These are phyloP conservation scores for Apomyelois bistriatella DNA, from an alignment of 2,888 invertebrate species.

Conservation along the genomic window DNA sequence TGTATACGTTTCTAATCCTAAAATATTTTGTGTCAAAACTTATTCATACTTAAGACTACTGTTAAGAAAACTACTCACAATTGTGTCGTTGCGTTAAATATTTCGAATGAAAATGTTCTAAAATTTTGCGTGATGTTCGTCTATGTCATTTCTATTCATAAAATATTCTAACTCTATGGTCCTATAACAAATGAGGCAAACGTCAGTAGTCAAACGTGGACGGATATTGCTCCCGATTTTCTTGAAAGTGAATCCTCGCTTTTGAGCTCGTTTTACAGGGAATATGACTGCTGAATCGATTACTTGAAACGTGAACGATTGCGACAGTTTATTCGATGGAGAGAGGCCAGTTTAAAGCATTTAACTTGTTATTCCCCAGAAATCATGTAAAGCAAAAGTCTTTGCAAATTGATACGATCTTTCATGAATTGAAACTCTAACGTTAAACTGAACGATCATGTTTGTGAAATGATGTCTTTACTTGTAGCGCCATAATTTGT, in stretches of 20 bases:
- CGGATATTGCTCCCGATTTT: slow-evolving; percentile 8
- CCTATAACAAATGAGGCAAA: slow-evolving; percentile 8
- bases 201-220: background rate
- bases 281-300: background rate
- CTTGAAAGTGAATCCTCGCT: slow-evolving; percentile 8
- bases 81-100: too few species aligned
- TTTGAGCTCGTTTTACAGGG: slow-evolving; percentile 2
- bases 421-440: too few species aligned
- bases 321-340: slow-evolving; percentile 1
- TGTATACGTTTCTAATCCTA: too few species aligned
- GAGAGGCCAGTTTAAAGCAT: background rate
- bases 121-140: background rate
- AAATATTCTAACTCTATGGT: background rate
- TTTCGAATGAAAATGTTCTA: background rate
- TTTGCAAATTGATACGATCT: too few species aligned
- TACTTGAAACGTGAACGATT: background rate
- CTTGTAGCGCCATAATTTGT: too few species aligned
- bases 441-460: too few species aligned
- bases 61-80: too few species aligned
- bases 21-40: too few species aligned
- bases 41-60: too few species aligned
- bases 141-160: background rate
- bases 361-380: background rate
- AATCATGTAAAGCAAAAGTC: too few species aligned
- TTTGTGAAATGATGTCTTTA: too few species aligned